phyloP scores from a whole-genome alignment of 37 sponge, comb jelly and placozoan genomes.

The Cliona cf. orientalis region DNA sequence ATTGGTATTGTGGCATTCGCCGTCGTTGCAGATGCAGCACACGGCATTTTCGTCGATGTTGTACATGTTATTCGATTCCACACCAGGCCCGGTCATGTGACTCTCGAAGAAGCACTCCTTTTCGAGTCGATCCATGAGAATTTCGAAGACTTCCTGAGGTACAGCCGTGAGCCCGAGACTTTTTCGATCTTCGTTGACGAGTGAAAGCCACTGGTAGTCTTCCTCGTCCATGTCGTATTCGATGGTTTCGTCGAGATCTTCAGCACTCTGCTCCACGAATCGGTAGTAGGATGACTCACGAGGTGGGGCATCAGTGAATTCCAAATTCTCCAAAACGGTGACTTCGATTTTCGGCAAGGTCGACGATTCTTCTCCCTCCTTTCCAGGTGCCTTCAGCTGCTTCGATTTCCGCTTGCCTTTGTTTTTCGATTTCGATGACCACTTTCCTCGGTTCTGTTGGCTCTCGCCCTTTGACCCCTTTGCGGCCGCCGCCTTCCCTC shows the following conservation, averaged over 20 bases:
- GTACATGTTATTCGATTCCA: slow-evolving; percentile 55
- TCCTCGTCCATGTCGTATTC: slow-evolving; percentile 99
- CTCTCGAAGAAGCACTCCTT: slow-evolving; percentile 97
- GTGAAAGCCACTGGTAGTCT: slow-evolving; percentile 93
- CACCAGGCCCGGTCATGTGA: slow-evolving; percentile 44
- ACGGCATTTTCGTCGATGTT: slow-evolving; percentile 99
- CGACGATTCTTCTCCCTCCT: not conserved
- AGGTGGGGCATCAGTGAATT: slow-evolving; percentile 64
- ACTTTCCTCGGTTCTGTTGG: slow-evolving; percentile 15
- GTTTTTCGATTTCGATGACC: slow-evolving; percentile 25
- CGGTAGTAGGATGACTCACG: slow-evolving; percentile 62
- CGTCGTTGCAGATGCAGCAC: slow-evolving; percentile 98
- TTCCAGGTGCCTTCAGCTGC: slow-evolving; percentile 14
- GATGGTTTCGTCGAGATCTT: slow-evolving; percentile 88
- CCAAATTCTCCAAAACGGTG: slow-evolving; percentile 43
- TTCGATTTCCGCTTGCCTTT: slow-evolving; percentile 64
- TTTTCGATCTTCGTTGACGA: slow-evolving; percentile 90
- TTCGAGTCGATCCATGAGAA: slow-evolving; percentile 97
- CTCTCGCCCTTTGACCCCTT: not conserved
- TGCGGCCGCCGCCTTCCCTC: slow-evolving; percentile 3
- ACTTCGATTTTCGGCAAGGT: slow-evolving; percentile 40
- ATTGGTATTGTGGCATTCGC: slow-evolving; percentile 98
- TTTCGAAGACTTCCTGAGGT: slow-evolving; percentile 89
- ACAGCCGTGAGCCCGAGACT: slow-evolving; percentile 77
- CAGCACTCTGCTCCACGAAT: slow-evolving; percentile 76